These are phyloP conservation scores for Callaeas wilsoni DNA, from an alignment of 2,113 vertebrate genomes.

Conservation along the genomic window DNA sequence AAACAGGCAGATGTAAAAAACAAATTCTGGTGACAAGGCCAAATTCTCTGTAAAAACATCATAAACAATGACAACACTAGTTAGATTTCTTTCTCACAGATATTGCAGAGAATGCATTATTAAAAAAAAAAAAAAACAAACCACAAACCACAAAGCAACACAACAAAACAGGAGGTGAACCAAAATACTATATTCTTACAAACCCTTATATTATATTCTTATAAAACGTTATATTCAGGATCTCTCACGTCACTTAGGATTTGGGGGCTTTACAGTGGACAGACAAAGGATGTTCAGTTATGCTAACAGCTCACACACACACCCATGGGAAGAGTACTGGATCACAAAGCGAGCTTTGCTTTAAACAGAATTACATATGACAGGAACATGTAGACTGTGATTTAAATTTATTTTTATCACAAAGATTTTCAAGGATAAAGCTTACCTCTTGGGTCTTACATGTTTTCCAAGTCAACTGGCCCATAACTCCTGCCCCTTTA, in stretches of 20 bases:
- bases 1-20: background rate
- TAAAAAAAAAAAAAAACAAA: background rate
- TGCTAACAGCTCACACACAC: accelerated
- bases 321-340: background rate
- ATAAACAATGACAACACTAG: background rate
- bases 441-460: conserved; percentile 65
- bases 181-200: background rate
- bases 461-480: conserved; percentile 58
- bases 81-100: background rate
- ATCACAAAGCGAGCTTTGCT: background rate
- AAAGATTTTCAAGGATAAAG: background rate
- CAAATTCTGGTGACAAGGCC: background rate
- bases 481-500: conserved; percentile 61
- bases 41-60: background rate
- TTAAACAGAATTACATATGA: background rate
- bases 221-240: background rate
- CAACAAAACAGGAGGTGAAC: background rate
- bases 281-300: background rate
- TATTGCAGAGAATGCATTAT: background rate
- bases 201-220: background rate
- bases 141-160: background rate
- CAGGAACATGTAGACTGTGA: background rate
- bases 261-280: background rate
- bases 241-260: background rate
- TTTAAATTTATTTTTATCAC: background rate